phyloP scores from a whole-genome alignment of 1,140 invertebrate genomes.

The Calosoma granatense region DNA sequence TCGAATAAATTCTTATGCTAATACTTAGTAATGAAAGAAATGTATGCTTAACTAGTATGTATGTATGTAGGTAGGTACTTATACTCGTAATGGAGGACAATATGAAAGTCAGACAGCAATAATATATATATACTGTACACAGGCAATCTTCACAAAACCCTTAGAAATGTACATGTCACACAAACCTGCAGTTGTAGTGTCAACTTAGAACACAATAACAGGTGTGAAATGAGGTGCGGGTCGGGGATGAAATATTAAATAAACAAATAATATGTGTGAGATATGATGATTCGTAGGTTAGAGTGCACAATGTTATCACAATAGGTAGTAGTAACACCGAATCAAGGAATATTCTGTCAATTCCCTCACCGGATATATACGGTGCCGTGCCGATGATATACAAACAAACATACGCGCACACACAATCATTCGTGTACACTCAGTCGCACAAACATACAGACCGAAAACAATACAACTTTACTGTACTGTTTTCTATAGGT shows the following conservation, averaged over 20 bases:
- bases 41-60: too few relatives aligned
- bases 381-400: not conserved
- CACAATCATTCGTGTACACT: not conserved
- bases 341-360: not conserved
- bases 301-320: slow-evolving; percentile 1
- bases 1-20: too few relatives aligned
- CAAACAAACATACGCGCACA: not conserved
- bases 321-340: slow-evolving; percentile 2
- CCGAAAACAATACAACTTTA: not conserved
- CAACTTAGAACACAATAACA: not conserved
- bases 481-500: not conserved
- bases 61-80: too few relatives aligned
- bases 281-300: not conserved
- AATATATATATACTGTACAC: not conserved
- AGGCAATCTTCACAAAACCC: not conserved
- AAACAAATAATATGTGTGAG: not conserved
- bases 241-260: not conserved
- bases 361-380: not conserved
- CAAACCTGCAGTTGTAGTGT: not conserved
- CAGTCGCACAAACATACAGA: not conserved
- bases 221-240: not conserved
- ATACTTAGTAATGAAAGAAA: too few relatives aligned
- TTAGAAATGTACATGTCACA: not conserved
- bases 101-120: not conserved
- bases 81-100: not conserved